A percentile compares a stretch with the other conserved stretches of the same genome.
phyloP scores from a whole-genome alignment of 2,888 invertebrate genomes.

The Entomobrya proxima region DNA sequence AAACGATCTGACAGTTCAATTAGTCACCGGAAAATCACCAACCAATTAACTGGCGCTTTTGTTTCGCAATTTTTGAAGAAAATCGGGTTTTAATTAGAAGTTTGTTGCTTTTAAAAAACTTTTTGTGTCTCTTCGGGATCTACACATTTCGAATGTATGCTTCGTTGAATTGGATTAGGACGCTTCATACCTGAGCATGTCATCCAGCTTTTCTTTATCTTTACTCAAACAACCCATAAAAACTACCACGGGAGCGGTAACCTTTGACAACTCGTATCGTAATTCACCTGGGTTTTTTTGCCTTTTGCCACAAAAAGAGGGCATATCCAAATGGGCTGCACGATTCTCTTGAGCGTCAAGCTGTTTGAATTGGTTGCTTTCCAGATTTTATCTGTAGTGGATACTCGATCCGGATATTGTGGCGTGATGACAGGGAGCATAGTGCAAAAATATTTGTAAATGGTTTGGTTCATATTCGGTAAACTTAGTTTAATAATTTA shows the following conservation, averaged over 20 bases:
- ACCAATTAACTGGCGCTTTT: no score
- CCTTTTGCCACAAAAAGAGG: not conserved
- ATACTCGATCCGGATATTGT: slow-evolving; percentile 48
- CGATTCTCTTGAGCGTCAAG: slow-evolving; percentile 43
- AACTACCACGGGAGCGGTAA: slow-evolving; percentile 34
- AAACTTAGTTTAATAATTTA: not conserved
- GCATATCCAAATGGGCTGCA: not conserved
- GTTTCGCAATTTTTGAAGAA: no score
- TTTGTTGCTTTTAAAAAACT: no score
- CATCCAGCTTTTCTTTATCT: no score
- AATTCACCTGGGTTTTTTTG: not conserved
- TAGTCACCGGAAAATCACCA: no score
- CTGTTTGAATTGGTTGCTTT: slow-evolving; percentile 17
- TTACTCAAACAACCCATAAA: no score
- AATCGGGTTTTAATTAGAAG: no score
- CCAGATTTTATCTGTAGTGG: slow-evolving; percentile 37
- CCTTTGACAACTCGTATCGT: slow-evolving; percentile 34
- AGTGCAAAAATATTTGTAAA: slow-evolving; percentile 22
- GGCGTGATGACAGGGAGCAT: slow-evolving; percentile 39
- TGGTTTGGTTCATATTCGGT: not conserved
- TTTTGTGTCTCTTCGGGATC: no score
- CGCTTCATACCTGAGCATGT: no score
- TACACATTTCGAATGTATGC: no score
- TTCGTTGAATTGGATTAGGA: no score
- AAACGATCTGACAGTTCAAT: no score